A percentile compares a stretch with the other conserved stretches of the same genome.
Evolutionary conservation across 2,113 vertebrate species (phyloP).

Genomic region (Hirundichthys speculiger): DNA sequence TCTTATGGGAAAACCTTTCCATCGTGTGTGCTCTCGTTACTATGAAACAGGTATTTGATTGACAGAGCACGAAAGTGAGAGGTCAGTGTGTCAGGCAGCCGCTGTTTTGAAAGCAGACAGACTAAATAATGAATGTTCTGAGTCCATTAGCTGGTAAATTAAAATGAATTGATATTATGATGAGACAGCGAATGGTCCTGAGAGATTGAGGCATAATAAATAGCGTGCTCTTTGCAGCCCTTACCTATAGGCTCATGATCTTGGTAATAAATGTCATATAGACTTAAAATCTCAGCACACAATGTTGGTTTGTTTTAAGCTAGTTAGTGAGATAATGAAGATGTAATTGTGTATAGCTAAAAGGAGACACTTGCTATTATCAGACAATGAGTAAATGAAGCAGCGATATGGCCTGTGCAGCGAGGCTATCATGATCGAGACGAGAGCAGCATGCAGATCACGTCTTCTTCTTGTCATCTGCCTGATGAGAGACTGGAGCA

Average conservation of each 20-base stretch:
- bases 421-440: constrained; percentile 50
- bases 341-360: constrained; percentile 72
- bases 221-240: constrained; percentile 22
- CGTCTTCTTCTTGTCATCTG: constrained; percentile 64
- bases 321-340: constrained; percentile 71
- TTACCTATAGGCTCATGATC: constrained; percentile 50
- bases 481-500: constrained; percentile 64
- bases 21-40: constrained; percentile 62
- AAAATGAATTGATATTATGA: constrained; percentile 71
- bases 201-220: constrained; percentile 63
- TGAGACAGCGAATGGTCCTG: constrained; percentile 53
- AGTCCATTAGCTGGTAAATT: constrained; percentile 67
- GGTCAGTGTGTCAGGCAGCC: constrained; percentile 56
- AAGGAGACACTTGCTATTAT: constrained; percentile 72
- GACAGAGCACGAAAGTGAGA: constrained; percentile 50
- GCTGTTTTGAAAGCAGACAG: constrained; percentile 68
- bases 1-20: constrained; percentile 54
- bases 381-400: constrained; percentile 73
- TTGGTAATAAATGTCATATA: constrained; percentile 67
- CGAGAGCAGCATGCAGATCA: constrained; percentile 64
- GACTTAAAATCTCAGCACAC: constrained; percentile 53
- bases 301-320: constrained; percentile 62
- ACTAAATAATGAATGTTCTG: constrained; percentile 68
- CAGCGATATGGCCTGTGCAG: constrained; percentile 67
- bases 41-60: constrained; percentile 56